A percentile compares a stretch with the other conserved stretches of the same genome.
Conservation (phyloP, 2,888 invertebrate genomes). For the Pomacea canaliculata region DNA sequence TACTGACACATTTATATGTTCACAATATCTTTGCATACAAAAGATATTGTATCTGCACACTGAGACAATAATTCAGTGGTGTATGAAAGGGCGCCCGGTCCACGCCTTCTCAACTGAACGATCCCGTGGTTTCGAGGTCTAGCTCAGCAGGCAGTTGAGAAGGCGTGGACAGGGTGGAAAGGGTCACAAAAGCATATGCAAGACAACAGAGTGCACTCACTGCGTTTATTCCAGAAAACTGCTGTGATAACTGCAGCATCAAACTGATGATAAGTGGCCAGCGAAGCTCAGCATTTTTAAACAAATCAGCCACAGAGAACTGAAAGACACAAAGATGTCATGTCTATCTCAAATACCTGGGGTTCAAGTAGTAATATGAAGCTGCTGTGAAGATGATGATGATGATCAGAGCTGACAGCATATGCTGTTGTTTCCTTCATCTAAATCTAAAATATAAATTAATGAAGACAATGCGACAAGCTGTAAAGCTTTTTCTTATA, state of each 20-base stretch:
- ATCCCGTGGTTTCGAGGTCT: too few relatives aligned
- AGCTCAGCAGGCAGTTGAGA: too few relatives aligned
- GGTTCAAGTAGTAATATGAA: neutral
- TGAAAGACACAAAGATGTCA: slow-evolving; percentile 36
- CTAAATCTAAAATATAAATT: neutral
- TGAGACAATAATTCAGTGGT: too few relatives aligned
- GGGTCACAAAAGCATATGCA: neutral
- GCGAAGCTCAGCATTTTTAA: slow-evolving; percentile 79
- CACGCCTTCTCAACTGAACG: too few relatives aligned
- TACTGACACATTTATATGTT: too few relatives aligned
- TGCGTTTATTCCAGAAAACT: slow-evolving; percentile 90
- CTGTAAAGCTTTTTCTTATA: neutral
- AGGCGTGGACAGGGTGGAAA: neutral
- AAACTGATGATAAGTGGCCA: slow-evolving; percentile 85
- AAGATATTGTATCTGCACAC: too few relatives aligned
- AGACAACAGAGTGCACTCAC: slow-evolving; percentile 71
- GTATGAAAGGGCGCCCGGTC: too few relatives aligned
- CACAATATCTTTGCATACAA: too few relatives aligned
- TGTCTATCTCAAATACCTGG: neutral
- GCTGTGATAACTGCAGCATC: slow-evolving; percentile 89
- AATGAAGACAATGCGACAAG: neutral
- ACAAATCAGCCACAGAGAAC: slow-evolving; percentile 80
- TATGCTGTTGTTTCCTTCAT: too few relatives aligned
- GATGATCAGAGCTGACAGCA: neutral
- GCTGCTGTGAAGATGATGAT: neutral